These are phyloP conservation scores for Oreohelix idahoensis DNA, from an alignment of 1,140 invertebrate species.

Conservation along the genomic window DNA sequence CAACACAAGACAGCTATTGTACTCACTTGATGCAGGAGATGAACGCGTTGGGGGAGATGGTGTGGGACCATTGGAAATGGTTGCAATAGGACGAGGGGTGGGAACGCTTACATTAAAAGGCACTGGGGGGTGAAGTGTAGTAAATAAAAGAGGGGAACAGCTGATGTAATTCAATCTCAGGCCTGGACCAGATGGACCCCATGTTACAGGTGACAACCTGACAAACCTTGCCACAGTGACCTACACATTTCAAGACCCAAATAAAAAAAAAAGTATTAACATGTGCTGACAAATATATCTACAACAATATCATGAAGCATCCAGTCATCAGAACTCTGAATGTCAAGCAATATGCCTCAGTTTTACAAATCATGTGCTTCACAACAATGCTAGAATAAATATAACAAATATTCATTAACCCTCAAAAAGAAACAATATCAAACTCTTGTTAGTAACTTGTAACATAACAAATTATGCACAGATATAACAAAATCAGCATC, in stretches of 20 bases:
- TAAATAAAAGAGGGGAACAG: conserved; percentile 24
- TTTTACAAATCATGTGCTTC: too few species aligned
- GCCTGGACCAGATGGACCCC: conserved; percentile 44
- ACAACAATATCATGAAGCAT: too few species aligned
- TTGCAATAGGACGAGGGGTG: neutral
- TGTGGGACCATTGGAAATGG: neutral
- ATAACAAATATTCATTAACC: too few species aligned
- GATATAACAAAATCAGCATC: too few species aligned
- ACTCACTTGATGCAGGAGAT: neutral
- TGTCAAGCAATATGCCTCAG: too few species aligned
- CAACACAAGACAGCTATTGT: neutral
- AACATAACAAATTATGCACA: too few species aligned
- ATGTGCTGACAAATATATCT: too few species aligned
- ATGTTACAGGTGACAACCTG: conserved; percentile 43
- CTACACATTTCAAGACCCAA: neutral
- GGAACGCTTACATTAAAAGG: neutral
- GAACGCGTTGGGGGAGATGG: neutral
- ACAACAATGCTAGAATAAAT: too few species aligned
- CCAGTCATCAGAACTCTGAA: too few species aligned
- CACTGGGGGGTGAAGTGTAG: neutral
- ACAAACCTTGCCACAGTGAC: conserved; percentile 47
- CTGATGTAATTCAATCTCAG: conserved; percentile 55
- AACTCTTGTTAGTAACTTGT: too few species aligned
- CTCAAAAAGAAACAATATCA: too few species aligned
- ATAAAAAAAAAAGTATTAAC: neutral